A percentile compares a stretch with the other conserved stretches of the same genome.
phyloP scores from a whole-genome alignment of 2,888 invertebrate genomes.

The Pasiphila rectangulata region DNA sequence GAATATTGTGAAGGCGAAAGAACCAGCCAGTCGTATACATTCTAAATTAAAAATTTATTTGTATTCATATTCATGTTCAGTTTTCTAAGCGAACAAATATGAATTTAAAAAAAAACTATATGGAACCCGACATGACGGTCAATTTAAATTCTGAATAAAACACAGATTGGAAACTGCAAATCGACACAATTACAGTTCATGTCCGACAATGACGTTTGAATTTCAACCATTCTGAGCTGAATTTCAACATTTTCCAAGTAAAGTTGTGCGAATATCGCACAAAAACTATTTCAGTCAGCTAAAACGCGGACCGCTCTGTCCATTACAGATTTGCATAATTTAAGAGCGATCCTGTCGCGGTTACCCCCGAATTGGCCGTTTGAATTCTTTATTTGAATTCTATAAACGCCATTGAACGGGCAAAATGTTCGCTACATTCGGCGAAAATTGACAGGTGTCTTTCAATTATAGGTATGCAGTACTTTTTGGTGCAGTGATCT shows the following conservation, averaged over 20 bases:
- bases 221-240: slow-evolving; percentile 3
- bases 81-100: slow-evolving; percentile 10
- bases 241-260: slow-evolving; percentile 5
- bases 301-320: slow-evolving; percentile 57
- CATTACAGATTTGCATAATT: slow-evolving; percentile 77
- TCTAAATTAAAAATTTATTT: neutral
- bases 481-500: slow-evolving; percentile 19
- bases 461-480: slow-evolving; percentile 49
- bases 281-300: slow-evolving; percentile 57
- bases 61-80: neutral
- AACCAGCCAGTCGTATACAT: neutral
- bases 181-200: slow-evolving; percentile 13
- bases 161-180: slow-evolving; percentile 11
- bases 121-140: neutral
- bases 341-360: slow-evolving; percentile 63
- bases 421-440: slow-evolving; percentile 52
- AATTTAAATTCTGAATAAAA: slow-evolving; percentile 12
- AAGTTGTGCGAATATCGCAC: slow-evolving; percentile 16
- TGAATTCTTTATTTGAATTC: slow-evolving; percentile 76
- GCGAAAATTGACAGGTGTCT: slow-evolving; percentile 68
- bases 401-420: slow-evolving; percentile 58
- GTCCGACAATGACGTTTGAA: slow-evolving; percentile 13
- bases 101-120: slow-evolving; percentile 25
- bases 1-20: slow-evolving; percentile 27
- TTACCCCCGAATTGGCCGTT: slow-evolving; percentile 54